These are phyloP conservation scores for Hydroisotoma schaefferi DNA, from an alignment of 2,888 invertebrate genomes.

Conservation along the genomic window DNA sequence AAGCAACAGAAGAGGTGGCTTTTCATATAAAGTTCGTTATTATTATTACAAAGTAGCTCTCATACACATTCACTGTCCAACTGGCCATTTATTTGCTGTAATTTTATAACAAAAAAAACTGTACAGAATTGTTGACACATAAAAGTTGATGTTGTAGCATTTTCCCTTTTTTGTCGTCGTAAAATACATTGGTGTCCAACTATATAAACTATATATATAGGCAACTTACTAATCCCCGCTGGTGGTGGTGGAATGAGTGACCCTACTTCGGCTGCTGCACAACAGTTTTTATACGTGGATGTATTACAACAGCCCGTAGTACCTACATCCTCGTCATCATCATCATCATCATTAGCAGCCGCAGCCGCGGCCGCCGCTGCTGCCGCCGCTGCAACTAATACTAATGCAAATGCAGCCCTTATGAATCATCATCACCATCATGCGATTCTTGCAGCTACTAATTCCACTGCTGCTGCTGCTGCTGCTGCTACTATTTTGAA, in stretches of 20 bases:
- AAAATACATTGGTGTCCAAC: neutral
- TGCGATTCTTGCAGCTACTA: neutral
- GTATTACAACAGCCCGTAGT: too few relatives aligned
- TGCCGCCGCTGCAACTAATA: slow-evolving; percentile 51
- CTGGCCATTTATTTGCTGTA: too few relatives aligned
- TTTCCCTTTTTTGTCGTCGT: neutral
- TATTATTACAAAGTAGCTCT: too few relatives aligned
- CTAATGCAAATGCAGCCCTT: neutral
- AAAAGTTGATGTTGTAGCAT: too few relatives aligned
- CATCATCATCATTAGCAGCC: slow-evolving; percentile 63
- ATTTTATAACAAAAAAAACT: too few relatives aligned
- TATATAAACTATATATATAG: too few relatives aligned
- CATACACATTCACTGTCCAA: too few relatives aligned
- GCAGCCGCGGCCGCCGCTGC: slow-evolving; percentile 43
- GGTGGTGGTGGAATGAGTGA: neutral
- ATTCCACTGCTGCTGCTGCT: neutral
- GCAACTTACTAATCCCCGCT: slow-evolving; percentile 4
- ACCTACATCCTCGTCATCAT: slow-evolving; percentile 20
- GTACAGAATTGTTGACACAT: too few relatives aligned
- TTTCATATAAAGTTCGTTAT: too few relatives aligned
- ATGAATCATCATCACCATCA: neutral
- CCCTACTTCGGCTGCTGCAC: neutral
- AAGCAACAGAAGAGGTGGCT: too few relatives aligned
- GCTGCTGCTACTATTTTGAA: neutral
- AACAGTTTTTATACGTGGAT: slow-evolving; percentile 1